Percentiles rank a stretch among this genome's conserved stretches.
Evolutionary conservation across 2,888 invertebrate genomes (phyloP).

Genomic region (Cordilura impudica): DNA sequence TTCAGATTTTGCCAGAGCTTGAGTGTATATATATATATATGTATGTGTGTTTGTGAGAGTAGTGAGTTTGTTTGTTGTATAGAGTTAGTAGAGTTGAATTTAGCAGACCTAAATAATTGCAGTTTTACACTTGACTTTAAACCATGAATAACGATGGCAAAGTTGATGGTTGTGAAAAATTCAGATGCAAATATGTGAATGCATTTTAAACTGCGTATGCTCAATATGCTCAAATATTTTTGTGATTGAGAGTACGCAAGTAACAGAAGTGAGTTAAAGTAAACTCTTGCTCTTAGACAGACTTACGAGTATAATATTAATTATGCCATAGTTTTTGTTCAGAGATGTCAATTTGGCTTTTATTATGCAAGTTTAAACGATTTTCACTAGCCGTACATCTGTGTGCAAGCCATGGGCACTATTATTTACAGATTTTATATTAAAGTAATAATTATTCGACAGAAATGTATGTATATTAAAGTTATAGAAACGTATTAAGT

Average conservation of each 20-base stretch:
- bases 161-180: neutral
- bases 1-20: neutral
- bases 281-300: neutral
- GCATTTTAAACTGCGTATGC: neutral
- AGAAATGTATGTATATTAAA: no score
- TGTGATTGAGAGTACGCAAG: no score
- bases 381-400: no score
- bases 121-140: constrained; percentile 66
- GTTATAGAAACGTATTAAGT: no score
- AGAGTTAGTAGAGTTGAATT: constrained; percentile 6
- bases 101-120: constrained; percentile 44
- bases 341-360: no score
- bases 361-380: no score
- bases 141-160: constrained; percentile 24
- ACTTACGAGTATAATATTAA: no score
- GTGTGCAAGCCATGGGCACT: no score
- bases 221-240: neutral
- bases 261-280: neutral
- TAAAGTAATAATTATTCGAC: no score
- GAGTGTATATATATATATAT: no score
- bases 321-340: no score
- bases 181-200: neutral
- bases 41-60: constrained; percentile 16
- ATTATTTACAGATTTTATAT: no score
- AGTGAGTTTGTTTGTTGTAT: constrained; percentile 39